Evolutionary conservation across 2,888 invertebrate genomes (phyloP), one percentile per base, ranked within the genome.

Genomic region (Drosophila neoperkinsi): DNA sequence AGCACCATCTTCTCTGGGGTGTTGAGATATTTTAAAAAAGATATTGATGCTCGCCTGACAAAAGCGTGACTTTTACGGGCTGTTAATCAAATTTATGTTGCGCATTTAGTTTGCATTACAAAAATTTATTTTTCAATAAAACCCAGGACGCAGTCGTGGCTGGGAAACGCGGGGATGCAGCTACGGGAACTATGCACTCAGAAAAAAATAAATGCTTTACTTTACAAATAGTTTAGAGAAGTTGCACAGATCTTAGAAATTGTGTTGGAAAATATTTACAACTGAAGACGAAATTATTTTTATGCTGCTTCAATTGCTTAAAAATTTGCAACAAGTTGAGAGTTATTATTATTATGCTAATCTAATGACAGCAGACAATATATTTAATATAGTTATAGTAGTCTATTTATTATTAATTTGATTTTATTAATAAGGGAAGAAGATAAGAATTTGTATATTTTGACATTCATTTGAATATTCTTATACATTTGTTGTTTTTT

Each of bases 81-180:
- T 84, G 91, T 90, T 91, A 89, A 91, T 91, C 90, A 91, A 91
- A 91, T 91, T 91, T 91, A 91, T 91, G 91, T 88, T 81, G 80
- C 79, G 91, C 91, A 91, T 90, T 90, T 90, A 90, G 85, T 90
- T 90, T 83, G 91, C 88, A 91, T 90, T 88, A 82, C 80, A 82
- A 76, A 83, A 90, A 90, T 87, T 74, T 90, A 88, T 90, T 90
- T 88, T 82, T 78, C 88, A 87, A 84, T 87, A 82, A 89, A 80
- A 80, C 74, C 72, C 18, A 46, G 41, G 43, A 31, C 53, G 25
- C 28, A 10, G 33, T 34, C 61, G 77, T 18, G 43, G 77, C 36
- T 28, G 43, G 11, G 16, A 25, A 30, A 13, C 21, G 18, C 10
- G 18, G 21, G 11, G 31, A 0, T 53, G 55, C 21, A 28, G 18